Evolutionary conservation across 2,888 invertebrate species (phyloP), one percentile per base, ranked within the genome.

Genomic region (Eudemis profundana): DNA sequence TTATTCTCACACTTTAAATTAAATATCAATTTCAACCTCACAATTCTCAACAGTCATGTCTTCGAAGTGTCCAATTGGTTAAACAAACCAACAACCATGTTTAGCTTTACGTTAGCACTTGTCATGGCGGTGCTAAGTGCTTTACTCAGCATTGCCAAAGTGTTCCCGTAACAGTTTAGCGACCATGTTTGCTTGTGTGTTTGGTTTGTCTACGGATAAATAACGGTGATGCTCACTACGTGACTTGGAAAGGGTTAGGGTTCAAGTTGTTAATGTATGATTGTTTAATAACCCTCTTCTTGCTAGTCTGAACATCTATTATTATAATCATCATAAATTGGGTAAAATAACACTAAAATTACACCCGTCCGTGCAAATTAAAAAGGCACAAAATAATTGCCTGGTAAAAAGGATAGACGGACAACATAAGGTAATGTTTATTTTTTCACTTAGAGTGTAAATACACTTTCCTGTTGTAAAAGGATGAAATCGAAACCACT

Each of bases 151-250:
- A 65, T 51, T 46, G 59, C 59, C 64, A 51, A 57, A 65, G 51
- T 38, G 46, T 59, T 46, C 38, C 57, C 17, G 50, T 57, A 59
- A 65, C 46, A 36, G 59, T 59, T 59, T 44, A 36, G 46, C 36
- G 54, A 38, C 38, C 21, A 21, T 60, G 21, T 46, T 27, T 64
- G 49, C 51, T 47, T 23, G 47, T 23, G 15, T 17, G 51, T 51
- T 65, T 59, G 53, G 36, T 44, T 27, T 46, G 51, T 53, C 47
- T 80, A 82, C 76, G 77, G 72, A 75, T 74, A 75, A 70, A 72
- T 73, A 82, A 78, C 79, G 76, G 78, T 79, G 14, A 40, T 23
- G 29, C 68, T 69, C 73, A 73, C 14, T 56, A 56, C 56, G 44
- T 44, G 56, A 44, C 44, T 42, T 44, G 56, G 15, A 2, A 56